phyloP scores from a whole-genome alignment of 2,888 invertebrate species.

The Netelia virgata region DNA sequence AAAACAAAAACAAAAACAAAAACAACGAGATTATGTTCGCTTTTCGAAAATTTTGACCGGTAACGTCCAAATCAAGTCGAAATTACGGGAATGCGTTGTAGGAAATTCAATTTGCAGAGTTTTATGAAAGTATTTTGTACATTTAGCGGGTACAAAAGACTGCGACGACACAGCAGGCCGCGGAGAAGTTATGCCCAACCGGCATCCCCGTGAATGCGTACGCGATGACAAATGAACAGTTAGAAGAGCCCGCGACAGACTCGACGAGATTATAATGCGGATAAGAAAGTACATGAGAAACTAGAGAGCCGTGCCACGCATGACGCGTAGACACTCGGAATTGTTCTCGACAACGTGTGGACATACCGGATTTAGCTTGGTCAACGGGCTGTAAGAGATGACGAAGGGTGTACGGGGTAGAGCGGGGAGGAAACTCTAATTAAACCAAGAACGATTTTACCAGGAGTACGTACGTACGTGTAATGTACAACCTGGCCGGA shows the following conservation, averaged over 20 bases:
- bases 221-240: conserved; percentile 76
- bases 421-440: conserved; percentile 36
- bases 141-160: not conserved
- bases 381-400: conserved; percentile 7
- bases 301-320: conserved; percentile 33
- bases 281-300: conserved; percentile 71
- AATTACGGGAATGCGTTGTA: too few relatives aligned
- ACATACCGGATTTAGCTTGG: conserved; percentile 28
- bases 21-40: too few relatives aligned
- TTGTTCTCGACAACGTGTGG: conserved; percentile 28
- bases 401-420: not conserved
- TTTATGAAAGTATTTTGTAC: not conserved
- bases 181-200: conserved; percentile 38
- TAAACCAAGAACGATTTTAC: conserved; percentile 53
- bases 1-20: too few relatives aligned
- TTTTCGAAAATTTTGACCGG: too few relatives aligned
- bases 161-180: not conserved
- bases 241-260: conserved; percentile 60
- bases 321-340: conserved; percentile 4
- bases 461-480: conserved; percentile 6
- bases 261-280: conserved; percentile 72
- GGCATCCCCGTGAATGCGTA: conserved; percentile 17
- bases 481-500: conserved; percentile 31
- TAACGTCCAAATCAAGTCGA: too few relatives aligned
- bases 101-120: not conserved